Percentiles rank a stretch among this genome's conserved stretches.
These are phyloP conservation scores for Kryptolebias marmoratus DNA, from an alignment of 2,113 vertebrate genomes.

Conservation along the genomic window DNA sequence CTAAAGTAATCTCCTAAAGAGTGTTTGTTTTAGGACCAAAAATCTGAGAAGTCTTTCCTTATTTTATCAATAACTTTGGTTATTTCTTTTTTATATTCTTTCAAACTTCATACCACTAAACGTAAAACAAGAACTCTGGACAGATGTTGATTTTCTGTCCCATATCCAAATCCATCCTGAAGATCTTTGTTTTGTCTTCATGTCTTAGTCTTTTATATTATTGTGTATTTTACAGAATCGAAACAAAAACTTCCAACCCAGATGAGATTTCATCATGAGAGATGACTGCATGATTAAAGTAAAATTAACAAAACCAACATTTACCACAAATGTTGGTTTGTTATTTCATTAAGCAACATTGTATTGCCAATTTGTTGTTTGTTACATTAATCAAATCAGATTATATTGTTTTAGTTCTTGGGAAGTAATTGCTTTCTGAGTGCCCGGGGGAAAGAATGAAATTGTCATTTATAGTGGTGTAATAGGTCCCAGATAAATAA, in stretches of 20 bases:
- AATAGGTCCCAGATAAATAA: not conserved
- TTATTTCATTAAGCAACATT: not conserved
- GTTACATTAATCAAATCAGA: not conserved
- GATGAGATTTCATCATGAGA: no score
- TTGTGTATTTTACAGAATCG: no score
- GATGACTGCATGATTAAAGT: no score
- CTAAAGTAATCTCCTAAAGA: not conserved
- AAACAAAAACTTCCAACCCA: no score
- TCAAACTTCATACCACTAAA: no score
- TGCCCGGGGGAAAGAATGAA: not conserved
- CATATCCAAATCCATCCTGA: no score
- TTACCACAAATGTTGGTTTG: not conserved
- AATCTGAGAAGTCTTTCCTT: not conserved
- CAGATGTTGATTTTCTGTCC: no score
- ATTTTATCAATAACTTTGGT: not conserved
- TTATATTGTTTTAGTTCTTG: not conserved
- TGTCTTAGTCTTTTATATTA: no score
- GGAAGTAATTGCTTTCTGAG: not conserved
- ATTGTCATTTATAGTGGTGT: not conserved
- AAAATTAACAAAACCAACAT: no score
- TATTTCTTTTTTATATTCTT: no score
- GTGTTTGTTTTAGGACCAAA: not conserved
- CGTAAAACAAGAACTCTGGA: no score
- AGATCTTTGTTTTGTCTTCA: no score
- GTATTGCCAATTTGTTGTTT: not conserved